Conservation (phyloP, 2,113 vertebrate species). For the Setophaga petechia region DNA sequence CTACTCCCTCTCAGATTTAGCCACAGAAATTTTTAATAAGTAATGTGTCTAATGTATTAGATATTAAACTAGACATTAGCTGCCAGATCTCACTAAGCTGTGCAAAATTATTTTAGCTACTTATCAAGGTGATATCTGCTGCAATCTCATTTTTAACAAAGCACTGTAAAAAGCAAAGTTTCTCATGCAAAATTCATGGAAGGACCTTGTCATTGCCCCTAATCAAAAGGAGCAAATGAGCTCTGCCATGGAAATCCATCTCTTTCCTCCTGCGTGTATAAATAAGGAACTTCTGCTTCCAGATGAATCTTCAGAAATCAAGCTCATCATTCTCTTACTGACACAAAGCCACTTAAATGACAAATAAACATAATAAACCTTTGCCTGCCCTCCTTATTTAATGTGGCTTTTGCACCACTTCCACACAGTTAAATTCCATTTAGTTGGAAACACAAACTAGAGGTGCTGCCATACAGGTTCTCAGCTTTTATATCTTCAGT, state of each 20-base stretch:
- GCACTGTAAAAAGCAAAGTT: not conserved
- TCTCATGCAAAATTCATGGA: not conserved
- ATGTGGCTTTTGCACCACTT: not conserved
- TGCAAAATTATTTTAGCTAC: slow-evolving; percentile 5
- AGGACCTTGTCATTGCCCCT: not conserved
- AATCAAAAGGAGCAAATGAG: not conserved
- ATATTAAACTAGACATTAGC: not conserved
- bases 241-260: not conserved
- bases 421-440: not conserved
- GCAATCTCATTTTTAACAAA: not conserved
- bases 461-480: not conserved
- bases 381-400: not conserved
- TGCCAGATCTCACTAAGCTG: not conserved
- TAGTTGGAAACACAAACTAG: not conserved
- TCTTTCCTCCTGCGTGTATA: not conserved
- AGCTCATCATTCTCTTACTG: not conserved
- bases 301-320: not conserved
- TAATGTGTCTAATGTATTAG: not conserved
- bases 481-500: not conserved
- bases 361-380: not conserved
- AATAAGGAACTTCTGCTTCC: not conserved
- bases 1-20: slow-evolving; percentile 6
- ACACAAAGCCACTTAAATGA: not conserved
- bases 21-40: not conserved
- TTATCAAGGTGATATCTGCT: not conserved